These are phyloP conservation scores for Drosophila basisetae DNA, from an alignment of 2,888 invertebrate genomes.

Conservation along the genomic window DNA sequence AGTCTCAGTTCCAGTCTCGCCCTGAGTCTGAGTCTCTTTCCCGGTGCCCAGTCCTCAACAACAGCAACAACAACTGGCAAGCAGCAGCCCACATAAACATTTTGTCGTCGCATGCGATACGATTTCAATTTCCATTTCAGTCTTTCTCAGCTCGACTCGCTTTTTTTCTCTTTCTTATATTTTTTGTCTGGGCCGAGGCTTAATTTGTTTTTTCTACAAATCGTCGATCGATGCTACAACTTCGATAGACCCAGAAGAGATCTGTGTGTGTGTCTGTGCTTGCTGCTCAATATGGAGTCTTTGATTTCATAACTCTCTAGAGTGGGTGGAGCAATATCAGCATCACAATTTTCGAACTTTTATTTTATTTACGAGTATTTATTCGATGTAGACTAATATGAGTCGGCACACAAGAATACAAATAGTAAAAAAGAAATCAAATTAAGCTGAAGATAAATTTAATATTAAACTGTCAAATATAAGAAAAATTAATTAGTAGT, in stretches of 20 bases:
- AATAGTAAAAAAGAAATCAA: background rate
- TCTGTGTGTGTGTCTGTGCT: constrained; percentile 1
- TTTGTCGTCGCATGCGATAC: constrained; percentile 48
- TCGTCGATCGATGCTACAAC: constrained; percentile 68
- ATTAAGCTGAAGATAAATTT: too few species aligned
- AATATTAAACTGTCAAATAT: background rate
- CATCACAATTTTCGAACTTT: background rate
- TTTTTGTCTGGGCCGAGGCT: constrained; percentile 39
- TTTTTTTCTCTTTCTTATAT: constrained; percentile 6
- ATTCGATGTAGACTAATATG: background rate
- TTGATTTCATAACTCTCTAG: constrained; percentile 20
- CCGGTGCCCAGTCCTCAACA: constrained; percentile 4
- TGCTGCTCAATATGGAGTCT: constrained; percentile 44
- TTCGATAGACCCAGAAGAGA: constrained; percentile 49
- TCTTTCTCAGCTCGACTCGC: constrained; percentile 41
- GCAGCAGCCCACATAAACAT: constrained; percentile 70
- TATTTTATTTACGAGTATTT: background rate
- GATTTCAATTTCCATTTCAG: constrained; percentile 48
- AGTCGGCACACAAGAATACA: background rate
- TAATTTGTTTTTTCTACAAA: constrained; percentile 78
- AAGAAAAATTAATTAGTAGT: too few species aligned
- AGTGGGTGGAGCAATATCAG: constrained; percentile 53
- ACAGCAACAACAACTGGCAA: constrained; percentile 3
- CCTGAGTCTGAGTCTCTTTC: background rate
- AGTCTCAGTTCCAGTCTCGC: constrained; percentile 1